These are phyloP conservation scores for Actinostola sp. DNA, from an alignment of 92 coral and sea anemone species.

Conservation along the genomic window DNA sequence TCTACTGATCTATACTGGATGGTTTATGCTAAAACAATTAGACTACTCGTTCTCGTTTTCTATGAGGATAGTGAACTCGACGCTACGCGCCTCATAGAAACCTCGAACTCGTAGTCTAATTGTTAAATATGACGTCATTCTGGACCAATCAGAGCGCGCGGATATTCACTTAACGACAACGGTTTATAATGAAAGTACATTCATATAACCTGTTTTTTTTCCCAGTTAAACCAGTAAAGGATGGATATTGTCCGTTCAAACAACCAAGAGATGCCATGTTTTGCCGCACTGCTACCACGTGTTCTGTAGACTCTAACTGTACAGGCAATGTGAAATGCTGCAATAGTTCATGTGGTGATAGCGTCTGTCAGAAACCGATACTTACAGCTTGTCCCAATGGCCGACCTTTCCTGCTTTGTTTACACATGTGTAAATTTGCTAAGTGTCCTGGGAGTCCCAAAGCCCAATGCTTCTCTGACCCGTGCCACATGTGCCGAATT, in stretches of 20 bases:
- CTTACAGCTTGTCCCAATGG: conserved; percentile 91
- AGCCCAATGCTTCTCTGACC: conserved; percentile 91
- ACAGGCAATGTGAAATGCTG: conserved; percentile 57
- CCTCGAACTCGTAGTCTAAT: too few relatives aligned
- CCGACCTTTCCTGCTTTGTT: conserved; percentile 85
- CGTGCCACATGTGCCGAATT: conserved; percentile 85
- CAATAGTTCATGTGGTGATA: conserved; percentile 47
- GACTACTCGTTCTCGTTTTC: too few relatives aligned
- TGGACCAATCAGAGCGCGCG: too few relatives aligned
- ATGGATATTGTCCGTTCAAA: conserved; percentile 70
- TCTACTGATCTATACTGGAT: too few relatives aligned
- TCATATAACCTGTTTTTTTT: too few relatives aligned
- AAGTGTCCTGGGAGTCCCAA: conserved; percentile 82
- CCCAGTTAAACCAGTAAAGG: conserved; percentile 44
- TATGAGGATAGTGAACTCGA: too few relatives aligned
- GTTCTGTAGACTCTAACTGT: conserved; percentile 53
- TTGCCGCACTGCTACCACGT: conserved; percentile 32
- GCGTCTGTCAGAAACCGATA: conserved; percentile 57
- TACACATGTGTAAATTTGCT: conserved; percentile 85
- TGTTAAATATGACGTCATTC: too few relatives aligned
- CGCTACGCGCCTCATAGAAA: too few relatives aligned
- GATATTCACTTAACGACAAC: too few relatives aligned
- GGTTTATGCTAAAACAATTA: too few relatives aligned
- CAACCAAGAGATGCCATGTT: conserved; percentile 40
- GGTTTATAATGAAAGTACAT: too few relatives aligned